A percentile compares a stretch with the other conserved stretches of the same genome.
These are phyloP conservation scores for Neoascia interrupta DNA, from an alignment of 2,888 invertebrate species.

Conservation along the genomic window DNA sequence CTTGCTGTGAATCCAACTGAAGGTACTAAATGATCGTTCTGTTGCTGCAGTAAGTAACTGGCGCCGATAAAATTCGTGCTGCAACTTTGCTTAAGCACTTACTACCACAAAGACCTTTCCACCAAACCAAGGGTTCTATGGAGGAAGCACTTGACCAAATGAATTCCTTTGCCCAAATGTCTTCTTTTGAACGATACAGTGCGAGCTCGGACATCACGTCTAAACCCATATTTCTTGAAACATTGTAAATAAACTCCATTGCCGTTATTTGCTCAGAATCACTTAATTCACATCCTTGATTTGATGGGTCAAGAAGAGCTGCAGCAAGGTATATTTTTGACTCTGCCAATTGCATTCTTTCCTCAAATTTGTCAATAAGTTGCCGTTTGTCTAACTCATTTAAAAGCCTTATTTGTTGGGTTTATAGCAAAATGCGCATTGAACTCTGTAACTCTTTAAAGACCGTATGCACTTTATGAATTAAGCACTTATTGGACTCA, in stretches of 20 bases:
- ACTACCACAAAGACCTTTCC: slow-evolving; percentile 7
- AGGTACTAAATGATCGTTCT: slow-evolving; percentile 72
- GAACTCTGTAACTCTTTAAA: neutral
- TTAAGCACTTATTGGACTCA: neutral
- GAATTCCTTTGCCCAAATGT: slow-evolving; percentile 9
- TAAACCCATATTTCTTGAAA: neutral
- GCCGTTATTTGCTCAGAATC: slow-evolving; percentile 7
- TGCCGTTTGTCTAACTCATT: neutral
- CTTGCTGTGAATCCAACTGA: slow-evolving; percentile 70
- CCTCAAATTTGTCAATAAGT: neutral
- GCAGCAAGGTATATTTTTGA: slow-evolving; percentile 1
- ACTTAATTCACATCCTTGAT: slow-evolving; percentile 1
- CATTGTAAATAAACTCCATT: slow-evolving; percentile 3
- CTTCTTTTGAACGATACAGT: neutral
- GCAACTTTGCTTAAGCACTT: slow-evolving; percentile 66
- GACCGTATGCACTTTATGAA: neutral
- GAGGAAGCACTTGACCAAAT: slow-evolving; percentile 6
- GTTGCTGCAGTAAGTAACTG: slow-evolving; percentile 71
- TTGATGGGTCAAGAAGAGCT: neutral
- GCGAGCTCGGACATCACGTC: slow-evolving; percentile 2
- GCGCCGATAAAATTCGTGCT: slow-evolving; percentile 67
- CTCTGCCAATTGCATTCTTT: slow-evolving; percentile 8
- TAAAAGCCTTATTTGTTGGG: neutral
- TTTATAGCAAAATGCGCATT: neutral
- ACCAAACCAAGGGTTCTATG: neutral